Percentiles rank a stretch among this genome's conserved stretches.
These are phyloP conservation scores for Venturia canescens DNA, from an alignment of 1,140 invertebrate species.

Conservation along the genomic window DNA sequence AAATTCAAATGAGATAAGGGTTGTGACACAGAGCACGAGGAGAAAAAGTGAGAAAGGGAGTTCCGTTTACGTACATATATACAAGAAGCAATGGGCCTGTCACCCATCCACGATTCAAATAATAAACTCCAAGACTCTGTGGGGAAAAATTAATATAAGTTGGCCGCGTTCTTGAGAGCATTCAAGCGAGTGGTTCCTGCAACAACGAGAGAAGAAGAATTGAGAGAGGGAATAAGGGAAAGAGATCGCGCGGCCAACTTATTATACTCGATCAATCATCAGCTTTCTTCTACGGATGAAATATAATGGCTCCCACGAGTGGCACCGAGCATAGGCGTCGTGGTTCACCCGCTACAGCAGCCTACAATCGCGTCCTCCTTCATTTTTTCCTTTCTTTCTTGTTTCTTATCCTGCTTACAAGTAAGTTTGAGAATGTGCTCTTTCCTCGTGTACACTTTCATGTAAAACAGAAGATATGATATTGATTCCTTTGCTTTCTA, in stretches of 20 bases:
- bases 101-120: conserved; percentile 25
- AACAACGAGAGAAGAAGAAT: conserved; percentile 26
- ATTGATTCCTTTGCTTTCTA: neutral
- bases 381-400: neutral
- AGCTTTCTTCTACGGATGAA: conserved; percentile 23
- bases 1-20: too few species aligned
- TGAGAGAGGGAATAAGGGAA: conserved; percentile 29
- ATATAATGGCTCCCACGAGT: conserved; percentile 42
- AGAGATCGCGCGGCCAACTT: conserved; percentile 24
- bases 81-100: conserved; percentile 22
- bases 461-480: neutral
- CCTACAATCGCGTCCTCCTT: neutral
- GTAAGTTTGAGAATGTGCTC: neutral
- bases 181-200: neutral
- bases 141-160: conserved; percentile 42
- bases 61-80: neutral
- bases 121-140: conserved; percentile 33
- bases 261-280: conserved; percentile 44
- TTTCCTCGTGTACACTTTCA: neutral
- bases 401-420: neutral
- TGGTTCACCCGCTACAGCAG: neutral
- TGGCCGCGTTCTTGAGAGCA: conserved; percentile 23
- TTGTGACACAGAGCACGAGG: too few species aligned
- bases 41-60: too few species aligned
- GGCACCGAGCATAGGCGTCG: conserved; percentile 32